These are phyloP conservation scores for Scytalopus superciliaris DNA, from an alignment of 2,113 vertebrate genomes.

Conservation along the genomic window DNA sequence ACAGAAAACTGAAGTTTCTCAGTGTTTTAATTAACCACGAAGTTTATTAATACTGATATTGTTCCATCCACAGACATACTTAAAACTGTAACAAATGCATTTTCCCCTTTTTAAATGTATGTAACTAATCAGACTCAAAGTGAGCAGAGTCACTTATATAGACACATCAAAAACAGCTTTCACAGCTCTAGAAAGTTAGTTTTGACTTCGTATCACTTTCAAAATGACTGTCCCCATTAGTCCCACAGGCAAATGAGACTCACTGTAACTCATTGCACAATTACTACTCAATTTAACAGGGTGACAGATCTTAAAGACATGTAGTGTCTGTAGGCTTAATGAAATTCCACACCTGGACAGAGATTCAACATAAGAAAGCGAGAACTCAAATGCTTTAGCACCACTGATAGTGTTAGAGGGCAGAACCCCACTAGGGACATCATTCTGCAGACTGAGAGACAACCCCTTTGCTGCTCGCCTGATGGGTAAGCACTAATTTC, in stretches of 20 bases:
- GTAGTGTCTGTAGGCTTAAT: background rate
- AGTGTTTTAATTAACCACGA: background rate
- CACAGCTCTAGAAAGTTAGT: background rate
- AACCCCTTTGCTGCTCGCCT: background rate
- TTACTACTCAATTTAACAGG: background rate
- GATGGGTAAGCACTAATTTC: background rate
- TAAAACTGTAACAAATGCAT: background rate
- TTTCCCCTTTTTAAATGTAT: accelerated
- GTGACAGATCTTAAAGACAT: background rate
- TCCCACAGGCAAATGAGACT: background rate
- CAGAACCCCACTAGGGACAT: background rate
- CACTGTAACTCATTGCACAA: background rate
- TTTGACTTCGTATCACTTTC: background rate
- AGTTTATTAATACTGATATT: background rate
- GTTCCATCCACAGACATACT: background rate
- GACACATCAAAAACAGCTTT: background rate
- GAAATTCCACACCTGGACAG: background rate
- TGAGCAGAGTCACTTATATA: background rate
- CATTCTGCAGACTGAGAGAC: background rate
- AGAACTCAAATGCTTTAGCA: background rate
- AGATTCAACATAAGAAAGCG: background rate
- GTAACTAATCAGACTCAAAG: background rate
- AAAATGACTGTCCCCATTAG: background rate
- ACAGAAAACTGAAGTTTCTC: background rate
- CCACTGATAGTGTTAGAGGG: background rate